These are phyloP conservation scores for Cryptoblepharus egeriae DNA, from an alignment of 2,797 vertebrate genomes.

Conservation along the genomic window DNA sequence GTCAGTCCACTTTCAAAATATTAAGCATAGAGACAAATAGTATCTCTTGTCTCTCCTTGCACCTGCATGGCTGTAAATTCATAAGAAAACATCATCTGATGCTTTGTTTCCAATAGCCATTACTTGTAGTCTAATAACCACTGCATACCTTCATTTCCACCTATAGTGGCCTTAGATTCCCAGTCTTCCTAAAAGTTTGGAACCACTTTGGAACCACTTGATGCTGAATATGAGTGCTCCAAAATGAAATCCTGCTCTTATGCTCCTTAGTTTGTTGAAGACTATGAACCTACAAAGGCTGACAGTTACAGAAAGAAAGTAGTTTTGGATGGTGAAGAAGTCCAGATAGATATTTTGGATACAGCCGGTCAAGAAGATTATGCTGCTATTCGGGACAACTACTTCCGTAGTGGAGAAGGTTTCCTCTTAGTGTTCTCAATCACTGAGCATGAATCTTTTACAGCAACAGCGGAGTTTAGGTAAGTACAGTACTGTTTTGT, in stretches of 20 bases:
- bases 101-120: neutral
- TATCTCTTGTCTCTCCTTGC: neutral
- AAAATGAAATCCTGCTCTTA: slow-evolving; percentile 21
- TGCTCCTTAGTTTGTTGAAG: slow-evolving; percentile 91
- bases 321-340: slow-evolving; percentile 97
- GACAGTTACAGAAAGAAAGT: slow-evolving; percentile 99
- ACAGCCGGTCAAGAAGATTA: slow-evolving; percentile 98
- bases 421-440: slow-evolving; percentile 97
- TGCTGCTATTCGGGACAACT: slow-evolving; percentile 96
- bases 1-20: neutral
- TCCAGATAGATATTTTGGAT: slow-evolving; percentile 98
- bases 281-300: slow-evolving; percentile 98
- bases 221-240: neutral
- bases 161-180: neutral
- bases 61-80: neutral
- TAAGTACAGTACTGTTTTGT: slow-evolving; percentile 62
- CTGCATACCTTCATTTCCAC: neutral
- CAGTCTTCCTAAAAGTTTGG: neutral
- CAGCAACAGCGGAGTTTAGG: slow-evolving; percentile 92
- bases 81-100: neutral
- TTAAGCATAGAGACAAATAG: neutral
- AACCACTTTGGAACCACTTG: neutral
- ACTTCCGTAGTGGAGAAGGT: slow-evolving; percentile 96
- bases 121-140: neutral
- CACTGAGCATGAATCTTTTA: slow-evolving; percentile 94